These are phyloP conservation scores for Megaceryle torquata DNA, from an alignment of 2,113 vertebrate genomes.

Conservation along the genomic window DNA sequence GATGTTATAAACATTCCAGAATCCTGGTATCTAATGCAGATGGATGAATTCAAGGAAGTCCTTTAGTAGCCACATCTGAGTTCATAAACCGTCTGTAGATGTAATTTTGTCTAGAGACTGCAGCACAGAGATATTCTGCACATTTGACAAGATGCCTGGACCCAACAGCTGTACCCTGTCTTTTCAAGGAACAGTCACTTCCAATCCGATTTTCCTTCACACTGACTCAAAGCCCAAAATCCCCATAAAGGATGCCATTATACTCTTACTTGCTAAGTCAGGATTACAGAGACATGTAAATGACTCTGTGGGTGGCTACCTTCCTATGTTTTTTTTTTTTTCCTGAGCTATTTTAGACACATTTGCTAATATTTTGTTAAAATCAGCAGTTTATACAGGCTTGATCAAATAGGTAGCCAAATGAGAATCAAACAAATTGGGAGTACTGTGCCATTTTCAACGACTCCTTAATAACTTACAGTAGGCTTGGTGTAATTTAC, in stretches of 20 bases:
- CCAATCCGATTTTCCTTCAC: not conserved
- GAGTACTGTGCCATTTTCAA: not conserved
- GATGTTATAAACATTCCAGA: not conserved
- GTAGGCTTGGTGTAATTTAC: not conserved
- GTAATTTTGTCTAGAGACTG: not conserved
- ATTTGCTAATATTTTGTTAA: not conserved
- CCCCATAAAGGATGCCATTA: not conserved
- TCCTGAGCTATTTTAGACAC: not conserved
- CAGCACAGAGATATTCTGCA: not conserved
- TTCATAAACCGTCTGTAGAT: not conserved
- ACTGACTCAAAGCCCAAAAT: not conserved
- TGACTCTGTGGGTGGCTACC: no score
- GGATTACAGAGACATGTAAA: not conserved
- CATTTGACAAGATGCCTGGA: not conserved
- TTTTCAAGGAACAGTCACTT: not conserved
- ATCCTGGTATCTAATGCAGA: no score
- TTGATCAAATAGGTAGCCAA: not conserved
- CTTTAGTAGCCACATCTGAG: not conserved
- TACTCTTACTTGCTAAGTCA: not conserved
- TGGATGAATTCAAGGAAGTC: not conserved
- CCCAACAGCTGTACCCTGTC: not conserved
- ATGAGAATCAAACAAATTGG: not conserved
- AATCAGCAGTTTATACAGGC: not conserved
- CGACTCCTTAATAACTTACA: accelerated
- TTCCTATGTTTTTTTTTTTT: not conserved